Base-by-base conservation (phyloP, 2,797 vertebrate genomes). In the Brotula barbata region DNA sequence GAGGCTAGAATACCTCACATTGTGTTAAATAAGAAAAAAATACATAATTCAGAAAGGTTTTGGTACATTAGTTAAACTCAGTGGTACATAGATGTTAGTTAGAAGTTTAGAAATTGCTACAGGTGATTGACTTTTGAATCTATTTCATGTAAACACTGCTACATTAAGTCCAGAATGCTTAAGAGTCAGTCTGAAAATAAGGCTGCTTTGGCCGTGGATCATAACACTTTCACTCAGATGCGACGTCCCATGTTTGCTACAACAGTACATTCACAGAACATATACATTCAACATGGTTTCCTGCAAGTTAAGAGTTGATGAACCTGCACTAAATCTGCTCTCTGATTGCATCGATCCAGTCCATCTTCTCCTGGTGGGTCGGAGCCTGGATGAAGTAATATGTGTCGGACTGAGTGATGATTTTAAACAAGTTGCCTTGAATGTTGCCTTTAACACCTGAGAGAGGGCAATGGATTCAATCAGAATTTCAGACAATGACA, bases 401-500 rank as follows among this genome's bases (percentile, higher is more conserved):
- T 31, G 78, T 88, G 77, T 98, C 93, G 1, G 89, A 89, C 79
- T 94, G 94, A 13, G 96, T 98, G 83, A 98, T 98, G 88, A 98
- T 95, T 87, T 98, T 97, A 79, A 98, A 96, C 66, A 98, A 88
- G 77, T 98, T 98, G 66, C 96, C 96, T 75, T 98, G 95, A 62
- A 98, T 90, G 44, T 97, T 98, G 20, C 95, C 96, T 81, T 96
- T 98, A 66, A 98, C 95, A 37, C 95, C 96, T 97, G 7, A 10
- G 46, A 41, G 10, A 61, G 43, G 15, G 11, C 2, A 33, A n/a
- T n/a, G n/a, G n/a, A n/a, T n/a, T n/a, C n/a, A 36, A 10, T 36
- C 37, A 39, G 12, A 39, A 14, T n/a, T 28, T 28, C 25, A 28
- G 8, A 28, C 8, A 28, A 28, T 4, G 8, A 8, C 4, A 28